Evolutionary conservation across 1,140 invertebrate genomes (phyloP), one percentile per base, ranked within the genome.

Genomic region (Drosophila willistoni): DNA sequence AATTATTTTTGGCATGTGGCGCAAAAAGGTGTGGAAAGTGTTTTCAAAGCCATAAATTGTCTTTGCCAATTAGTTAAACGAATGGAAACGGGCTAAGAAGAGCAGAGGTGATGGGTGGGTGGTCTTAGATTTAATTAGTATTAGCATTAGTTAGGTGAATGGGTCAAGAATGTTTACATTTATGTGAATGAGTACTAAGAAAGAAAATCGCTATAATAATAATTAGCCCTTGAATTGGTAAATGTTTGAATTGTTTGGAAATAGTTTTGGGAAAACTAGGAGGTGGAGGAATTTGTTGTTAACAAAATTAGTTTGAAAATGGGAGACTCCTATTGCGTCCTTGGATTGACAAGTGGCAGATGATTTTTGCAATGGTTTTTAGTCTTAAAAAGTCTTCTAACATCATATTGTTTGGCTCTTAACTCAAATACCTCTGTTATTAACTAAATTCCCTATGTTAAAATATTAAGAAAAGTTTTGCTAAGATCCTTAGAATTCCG

Each of bases 1-100:
- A 86, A 86, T 86, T 86, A 86, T 86, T 81, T 80, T 75, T 77
- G 67, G 71, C 75, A 68, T 73, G 71, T 71, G 71, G 68, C 55
- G 69, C 56, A 25, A 79, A 62, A 87, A 87, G 83, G 83, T 80
- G 83, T 80, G 80, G 79, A 87, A 87, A 87, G 83, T 87, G 73
- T 83, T 83, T 73, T 64, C 66, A 69, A 39, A 64, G 75, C 82
- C 82, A 85, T 86, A 86, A 86, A 86, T 76, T 78, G 66, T 76
- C 47, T 68, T 69, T 57, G 72, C 75, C 81, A 86, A 79, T 86
- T 86, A 86, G 69, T 65, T 55, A 57, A 61, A 33, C 25, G 36
- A 62, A 33, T 17, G 44, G 44, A 7, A 47, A 47, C 7, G 2
- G 44, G n/a, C 14, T 3, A 39, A 47, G 44, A 51, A 51, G 44